A percentile compares a stretch with the other conserved stretches of the same genome.
These are phyloP conservation scores for Cydia fagiglandana DNA, from an alignment of 1,140 invertebrate genomes.

Conservation along the genomic window DNA sequence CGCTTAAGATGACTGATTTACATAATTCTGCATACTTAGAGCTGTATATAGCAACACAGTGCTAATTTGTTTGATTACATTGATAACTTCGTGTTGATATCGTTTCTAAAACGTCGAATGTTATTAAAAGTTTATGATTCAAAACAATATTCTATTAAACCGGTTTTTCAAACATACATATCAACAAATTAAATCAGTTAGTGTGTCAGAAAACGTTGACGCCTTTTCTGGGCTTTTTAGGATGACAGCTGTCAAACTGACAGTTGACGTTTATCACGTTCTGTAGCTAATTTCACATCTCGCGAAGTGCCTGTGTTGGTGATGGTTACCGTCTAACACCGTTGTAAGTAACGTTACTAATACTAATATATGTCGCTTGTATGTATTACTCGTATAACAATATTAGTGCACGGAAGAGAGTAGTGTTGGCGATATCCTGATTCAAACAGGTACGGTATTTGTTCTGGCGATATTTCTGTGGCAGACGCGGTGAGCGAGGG, in stretches of 20 bases:
- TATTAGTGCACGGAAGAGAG: neutral
- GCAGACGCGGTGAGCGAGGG: neutral
- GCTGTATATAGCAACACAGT: too few relatives aligned
- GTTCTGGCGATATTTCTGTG: neutral
- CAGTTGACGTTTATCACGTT: neutral
- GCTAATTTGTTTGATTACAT: too few relatives aligned
- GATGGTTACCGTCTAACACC: conserved; percentile 64
- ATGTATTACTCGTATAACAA: neutral
- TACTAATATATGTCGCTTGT: conserved; percentile 40
- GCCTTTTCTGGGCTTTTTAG: neutral
- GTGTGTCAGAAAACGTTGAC: too few relatives aligned
- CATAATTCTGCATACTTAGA: too few relatives aligned
- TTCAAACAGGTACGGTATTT: conserved; percentile 11
- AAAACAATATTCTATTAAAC: too few relatives aligned
- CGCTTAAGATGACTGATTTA: too few relatives aligned
- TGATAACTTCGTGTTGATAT: too few relatives aligned
- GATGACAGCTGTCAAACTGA: neutral
- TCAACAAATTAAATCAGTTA: neutral
- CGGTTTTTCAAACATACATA: too few relatives aligned
- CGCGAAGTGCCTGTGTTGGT: conserved; percentile 61
- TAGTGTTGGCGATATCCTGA: conserved; percentile 16
- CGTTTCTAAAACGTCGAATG: too few relatives aligned
- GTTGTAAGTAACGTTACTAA: conserved; percentile 74
- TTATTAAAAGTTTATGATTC: too few relatives aligned
- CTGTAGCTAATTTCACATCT: conserved; percentile 45